phyloP scores from a whole-genome alignment of 2,797 vertebrate species.

The Silurus aristotelis region DNA sequence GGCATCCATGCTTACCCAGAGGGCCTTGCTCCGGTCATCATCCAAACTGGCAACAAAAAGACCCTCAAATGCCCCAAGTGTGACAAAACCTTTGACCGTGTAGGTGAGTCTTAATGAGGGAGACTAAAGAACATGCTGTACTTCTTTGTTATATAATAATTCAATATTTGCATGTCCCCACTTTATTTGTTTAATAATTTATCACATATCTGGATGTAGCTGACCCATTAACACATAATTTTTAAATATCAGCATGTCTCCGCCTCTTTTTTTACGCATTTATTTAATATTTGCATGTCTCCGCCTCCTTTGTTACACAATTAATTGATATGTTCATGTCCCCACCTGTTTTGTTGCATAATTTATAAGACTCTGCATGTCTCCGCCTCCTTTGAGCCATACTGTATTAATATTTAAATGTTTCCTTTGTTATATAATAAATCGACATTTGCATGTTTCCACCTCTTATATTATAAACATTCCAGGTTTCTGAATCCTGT shows the following conservation, averaged over 20 bases:
- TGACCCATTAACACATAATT: not conserved
- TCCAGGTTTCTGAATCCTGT: not conserved
- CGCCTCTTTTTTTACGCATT: not conserved
- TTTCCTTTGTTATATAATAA: too few species aligned
- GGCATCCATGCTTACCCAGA: conserved; percentile 76
- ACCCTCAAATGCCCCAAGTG: conserved; percentile 93
- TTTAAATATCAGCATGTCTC: not conserved
- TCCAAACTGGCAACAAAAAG: conserved; percentile 86
- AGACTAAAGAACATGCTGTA: too few species aligned
- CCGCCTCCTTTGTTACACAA: not conserved
- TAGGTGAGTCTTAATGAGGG: conserved; percentile 77
- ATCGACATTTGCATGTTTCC: not conserved
- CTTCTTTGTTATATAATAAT: not conserved
- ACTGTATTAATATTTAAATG: too few species aligned
- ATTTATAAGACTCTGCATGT: not conserved
- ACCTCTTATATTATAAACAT: not conserved
- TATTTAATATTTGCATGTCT: not conserved
- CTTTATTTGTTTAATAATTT: too few species aligned
- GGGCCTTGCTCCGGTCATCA: conserved; percentile 84
- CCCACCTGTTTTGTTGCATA: not conserved
- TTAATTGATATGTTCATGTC: not conserved
- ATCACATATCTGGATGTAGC: not conserved
- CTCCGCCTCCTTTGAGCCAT: not conserved
- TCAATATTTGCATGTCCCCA: not conserved
- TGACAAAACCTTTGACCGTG: conserved; percentile 93